Evolutionary conservation across 2,888 invertebrate genomes (phyloP), one percentile per base, ranked within the genome.

Genomic region (Eubasilissa splendida): DNA sequence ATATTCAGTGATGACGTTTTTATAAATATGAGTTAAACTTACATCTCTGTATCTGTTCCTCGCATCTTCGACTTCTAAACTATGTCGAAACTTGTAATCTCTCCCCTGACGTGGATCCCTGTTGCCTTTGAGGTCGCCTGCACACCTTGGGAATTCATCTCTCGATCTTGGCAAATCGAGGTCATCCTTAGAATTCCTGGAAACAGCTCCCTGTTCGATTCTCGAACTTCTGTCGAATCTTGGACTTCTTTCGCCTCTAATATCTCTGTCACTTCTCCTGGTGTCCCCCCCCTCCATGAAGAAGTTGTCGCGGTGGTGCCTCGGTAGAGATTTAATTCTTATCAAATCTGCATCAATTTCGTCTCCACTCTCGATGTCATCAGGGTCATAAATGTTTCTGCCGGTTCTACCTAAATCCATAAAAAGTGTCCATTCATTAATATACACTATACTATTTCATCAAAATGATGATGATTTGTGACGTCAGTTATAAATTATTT

Each of bases 331-430:
- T 83, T 90, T 90, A 81, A 89, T 89, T 7, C 89, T 14, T 12
- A 73, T 86, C 1, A 70, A 71, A 5, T 42, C 42, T 86, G 70
- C 10, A 88, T 88, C 1, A 86, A 83, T 83, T 88, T 89, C 73
- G 85, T 86, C 89, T 87, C 86, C 89, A 84, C 84, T 89, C 87
- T 88, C 89, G n/a, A 90, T 84, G 82, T 90, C 90, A 4, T 90
- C 84, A 0, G 90, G 90, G 3, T 90, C 85, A 0, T 90, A 89
- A 82, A 90, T 89, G 84, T 88, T 89, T n/a, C 89, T 90, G 22
- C 76, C 78, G 53, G 58, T 81, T 65, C 74, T 75, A 8, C 73
- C 81, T 81, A n/a, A 14, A 76, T 5, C 42, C 42, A 42, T 42
- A 5, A 7, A 42, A 4, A 42, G 4, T 42, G 1, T 42, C 4